Evolutionary conservation across 2,797 vertebrate species (phyloP), one percentile per base, ranked within the genome.

Genomic region (Furcifer pardalis): DNA sequence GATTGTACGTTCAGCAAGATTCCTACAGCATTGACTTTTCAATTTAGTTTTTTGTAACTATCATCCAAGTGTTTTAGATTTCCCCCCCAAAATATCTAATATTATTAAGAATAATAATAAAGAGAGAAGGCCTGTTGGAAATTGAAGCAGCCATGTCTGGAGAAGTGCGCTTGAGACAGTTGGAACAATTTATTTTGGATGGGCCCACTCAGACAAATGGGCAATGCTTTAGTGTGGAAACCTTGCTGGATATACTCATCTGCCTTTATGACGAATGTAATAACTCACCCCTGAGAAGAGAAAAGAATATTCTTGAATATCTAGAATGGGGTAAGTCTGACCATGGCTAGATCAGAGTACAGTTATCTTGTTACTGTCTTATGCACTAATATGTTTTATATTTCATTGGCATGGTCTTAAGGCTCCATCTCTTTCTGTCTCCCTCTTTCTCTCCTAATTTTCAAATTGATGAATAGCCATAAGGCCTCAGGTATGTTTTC

Each of bases 241-340:
- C 98, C 12, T 96, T 99, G 94, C 96, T 99, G 97, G 99, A 99
- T 94, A 96, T 99, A 91, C 97, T 99, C 92, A 96, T 99, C 84
- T 99, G 99, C 88, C 98, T 99, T 80, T 99, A 98, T 89, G 98
- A 99, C 93, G 99, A 99, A 95, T 99, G 99, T 97, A 98, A 96
- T 96, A 98, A 96, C 94, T 99, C 98, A 69, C 98, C 98, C 4
- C 92, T 99, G 91, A 96, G 98, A 84, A 97, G 98, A 91, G 99
- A 99, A 96, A 99, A 99, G 93, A 98, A 99, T 89, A 96, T 99
- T 90, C 90, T 97, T 87, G 98, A 99, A 94, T 99, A 99, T 94
- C 94, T 99, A 87, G 98, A 99, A 56, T 99, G 98, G 99, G 98
- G 99, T 99, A 95, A 98, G 98, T 92, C 83, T 88, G 69, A 78